Evolutionary conservation across 2,888 invertebrate genomes (phyloP).

Genomic region (Stenoptilia bipunctidactyla): DNA sequence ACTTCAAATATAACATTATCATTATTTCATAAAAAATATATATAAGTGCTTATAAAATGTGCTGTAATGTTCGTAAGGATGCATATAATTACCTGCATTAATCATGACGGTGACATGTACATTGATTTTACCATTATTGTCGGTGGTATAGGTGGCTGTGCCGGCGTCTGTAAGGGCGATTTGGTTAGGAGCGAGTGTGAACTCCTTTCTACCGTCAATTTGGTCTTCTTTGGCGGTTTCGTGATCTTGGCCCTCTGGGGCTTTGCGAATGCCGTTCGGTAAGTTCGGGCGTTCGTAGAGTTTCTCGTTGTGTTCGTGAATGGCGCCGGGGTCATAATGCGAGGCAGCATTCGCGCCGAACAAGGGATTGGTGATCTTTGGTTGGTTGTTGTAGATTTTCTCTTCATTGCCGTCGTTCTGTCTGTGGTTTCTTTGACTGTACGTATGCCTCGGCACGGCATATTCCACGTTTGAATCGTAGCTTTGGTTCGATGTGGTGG

Average conservation of each 20-base stretch:
- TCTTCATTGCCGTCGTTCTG: conserved; percentile 20
- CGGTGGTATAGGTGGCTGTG: conserved; percentile 74
- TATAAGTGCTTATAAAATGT: conserved; percentile 17
- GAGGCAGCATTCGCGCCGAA: conserved; percentile 64
- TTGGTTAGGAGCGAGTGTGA: conserved; percentile 54
- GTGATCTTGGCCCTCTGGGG: conserved; percentile 87
- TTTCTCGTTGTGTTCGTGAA: conserved; percentile 29
- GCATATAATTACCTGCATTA: conserved; percentile 76
- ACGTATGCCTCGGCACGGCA: conserved; percentile 47
- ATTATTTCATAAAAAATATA: too few relatives aligned
- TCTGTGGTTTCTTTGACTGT: conserved; percentile 28
- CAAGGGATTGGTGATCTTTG: conserved; percentile 50
- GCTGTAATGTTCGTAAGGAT: conserved; percentile 49
- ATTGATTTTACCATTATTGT: conserved; percentile 89
- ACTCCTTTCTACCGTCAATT: conserved; percentile 71
- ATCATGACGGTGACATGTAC: conserved; percentile 90
- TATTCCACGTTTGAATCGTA: conserved; percentile 58
- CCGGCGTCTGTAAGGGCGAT: conserved; percentile 63
- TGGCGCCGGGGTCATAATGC: conserved; percentile 50
- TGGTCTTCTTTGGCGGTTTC: conserved; percentile 76
- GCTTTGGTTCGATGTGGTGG: conserved; percentile 58
- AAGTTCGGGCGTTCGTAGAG: conserved; percentile 42
- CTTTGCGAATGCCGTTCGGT: conserved; percentile 73
- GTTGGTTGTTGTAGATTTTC: conserved; percentile 9
- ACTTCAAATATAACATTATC: conserved; percentile 8